phyloP scores from a whole-genome alignment of 2,888 invertebrate species.

The Torymus texanus region DNA sequence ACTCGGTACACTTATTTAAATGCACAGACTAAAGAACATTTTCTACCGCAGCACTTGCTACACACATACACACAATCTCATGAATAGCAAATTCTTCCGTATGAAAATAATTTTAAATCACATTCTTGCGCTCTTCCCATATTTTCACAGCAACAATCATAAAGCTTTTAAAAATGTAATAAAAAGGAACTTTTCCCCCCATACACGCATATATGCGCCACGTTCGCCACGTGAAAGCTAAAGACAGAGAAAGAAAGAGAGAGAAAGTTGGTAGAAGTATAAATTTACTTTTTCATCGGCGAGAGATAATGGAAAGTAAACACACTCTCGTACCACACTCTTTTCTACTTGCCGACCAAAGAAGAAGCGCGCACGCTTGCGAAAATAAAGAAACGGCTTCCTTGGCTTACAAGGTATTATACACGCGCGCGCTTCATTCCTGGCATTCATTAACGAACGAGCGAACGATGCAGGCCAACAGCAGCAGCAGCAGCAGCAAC shows the following conservation, averaged over 20 bases:
- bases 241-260: no score
- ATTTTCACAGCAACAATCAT: slow-evolving; percentile 1
- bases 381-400: slow-evolving; percentile 8
- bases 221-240: no score
- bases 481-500: no score
- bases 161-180: slow-evolving; percentile 3
- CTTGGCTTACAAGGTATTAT: not conserved
- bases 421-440: not conserved
- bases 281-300: slow-evolving; percentile 27
- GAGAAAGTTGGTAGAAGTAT: slow-evolving; percentile 11
- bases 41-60: no score
- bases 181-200: not conserved
- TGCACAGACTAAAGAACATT: no score
- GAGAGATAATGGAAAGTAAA: slow-evolving; percentile 36
- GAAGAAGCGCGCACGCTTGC: slow-evolving; percentile 21
- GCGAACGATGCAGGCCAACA: not conserved
- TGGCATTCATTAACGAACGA: slow-evolving; percentile 1
- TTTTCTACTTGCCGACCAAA: not conserved
- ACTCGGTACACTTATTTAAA: no score
- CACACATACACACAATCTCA: no score
- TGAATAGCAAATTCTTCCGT: no score
- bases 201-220: no score
- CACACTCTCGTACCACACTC: slow-evolving; percentile 20
- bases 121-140: not conserved
- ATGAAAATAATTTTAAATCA: not conserved